phyloP scores from a whole-genome alignment of 2,797 vertebrate genomes.

The Pantherophis vulpinus region DNA sequence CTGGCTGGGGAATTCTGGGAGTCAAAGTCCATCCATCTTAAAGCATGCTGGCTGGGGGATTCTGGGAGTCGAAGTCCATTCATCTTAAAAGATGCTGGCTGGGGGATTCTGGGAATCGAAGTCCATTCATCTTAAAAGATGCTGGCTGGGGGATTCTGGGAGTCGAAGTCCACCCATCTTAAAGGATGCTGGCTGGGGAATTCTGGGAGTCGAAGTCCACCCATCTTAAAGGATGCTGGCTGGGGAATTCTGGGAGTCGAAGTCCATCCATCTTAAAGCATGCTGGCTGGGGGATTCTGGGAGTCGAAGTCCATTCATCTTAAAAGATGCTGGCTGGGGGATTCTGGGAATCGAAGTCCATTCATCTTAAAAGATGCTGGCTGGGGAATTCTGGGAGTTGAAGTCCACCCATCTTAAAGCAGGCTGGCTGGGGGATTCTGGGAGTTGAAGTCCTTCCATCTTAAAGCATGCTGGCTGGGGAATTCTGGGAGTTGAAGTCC shows the following conservation, averaged over 20 bases:
- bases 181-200: rapidly evolving
- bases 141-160: no score
- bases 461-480: not conserved
- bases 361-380: rapidly evolving
- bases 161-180: no score
- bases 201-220: not conserved
- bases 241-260: no score
- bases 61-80: not conserved
- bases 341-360: not conserved
- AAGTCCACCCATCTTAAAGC: no score
- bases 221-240: no score
- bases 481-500: not conserved
- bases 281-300: no score
- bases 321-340: not conserved
- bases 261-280: no score
- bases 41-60: not conserved
- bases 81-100: rapidly evolving
- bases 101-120: not conserved
- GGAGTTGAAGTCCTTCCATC: no score
- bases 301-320: no score
- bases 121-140: rapidly evolving
- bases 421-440: no score
- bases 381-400: not conserved
- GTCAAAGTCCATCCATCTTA: no score
- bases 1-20: no score